Evolutionary conservation across 2,888 invertebrate species (phyloP).

Genomic region (Colletes collaris): DNA sequence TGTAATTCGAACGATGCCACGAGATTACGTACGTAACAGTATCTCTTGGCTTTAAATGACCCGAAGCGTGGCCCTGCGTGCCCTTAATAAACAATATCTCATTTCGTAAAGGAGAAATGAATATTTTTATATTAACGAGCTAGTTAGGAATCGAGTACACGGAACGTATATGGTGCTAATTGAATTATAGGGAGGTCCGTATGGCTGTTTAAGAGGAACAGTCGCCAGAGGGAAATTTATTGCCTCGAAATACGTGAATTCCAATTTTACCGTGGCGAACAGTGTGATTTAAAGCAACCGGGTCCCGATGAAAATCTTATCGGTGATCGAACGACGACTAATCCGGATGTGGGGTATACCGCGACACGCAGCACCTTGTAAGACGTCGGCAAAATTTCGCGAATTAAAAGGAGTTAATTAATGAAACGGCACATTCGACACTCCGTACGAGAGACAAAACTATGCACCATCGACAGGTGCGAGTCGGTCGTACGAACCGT

Average conservation of each 20-base stretch:
- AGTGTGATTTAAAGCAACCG: conserved; percentile 43
- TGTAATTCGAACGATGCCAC: neutral
- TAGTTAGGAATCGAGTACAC: too few relatives aligned
- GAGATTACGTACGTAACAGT: too few relatives aligned
- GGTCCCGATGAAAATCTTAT: conserved; percentile 36
- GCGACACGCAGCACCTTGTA: conserved; percentile 28
- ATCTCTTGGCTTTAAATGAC: too few relatives aligned
- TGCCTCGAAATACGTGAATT: conserved; percentile 19
- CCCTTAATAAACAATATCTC: too few relatives aligned
- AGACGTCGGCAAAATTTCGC: conserved; percentile 8
- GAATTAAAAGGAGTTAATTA: conserved; percentile 45
- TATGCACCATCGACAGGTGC: conserved; percentile 59
- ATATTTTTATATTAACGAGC: too few relatives aligned
- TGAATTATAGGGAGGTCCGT: neutral
- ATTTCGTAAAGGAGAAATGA: too few relatives aligned
- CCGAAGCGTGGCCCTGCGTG: too few relatives aligned
- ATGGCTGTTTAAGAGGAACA: neutral
- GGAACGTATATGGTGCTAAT: neutral
- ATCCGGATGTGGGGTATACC: conserved; percentile 28
- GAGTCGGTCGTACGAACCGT: conserved; percentile 36
- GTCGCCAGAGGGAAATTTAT: conserved; percentile 26
- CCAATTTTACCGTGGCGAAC: neutral
- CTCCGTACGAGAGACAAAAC: conserved; percentile 25
- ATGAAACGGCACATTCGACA: conserved; percentile 16
- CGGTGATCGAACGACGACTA: conserved; percentile 35